Evolutionary conservation across 2,797 vertebrate genomes (phyloP).

Genomic region (Phaenicophaeus curvirostris): DNA sequence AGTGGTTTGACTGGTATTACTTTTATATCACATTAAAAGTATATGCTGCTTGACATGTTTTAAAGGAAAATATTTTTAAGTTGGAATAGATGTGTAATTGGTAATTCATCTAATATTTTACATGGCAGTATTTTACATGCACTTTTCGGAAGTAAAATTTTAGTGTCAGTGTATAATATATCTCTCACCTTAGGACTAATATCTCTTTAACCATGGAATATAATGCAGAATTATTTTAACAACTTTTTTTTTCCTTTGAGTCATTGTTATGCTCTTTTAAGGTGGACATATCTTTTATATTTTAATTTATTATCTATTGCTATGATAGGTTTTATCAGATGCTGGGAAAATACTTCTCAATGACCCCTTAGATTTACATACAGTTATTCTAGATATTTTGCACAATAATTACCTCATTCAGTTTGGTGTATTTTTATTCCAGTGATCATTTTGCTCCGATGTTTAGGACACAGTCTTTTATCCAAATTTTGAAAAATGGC

Average conservation of each 20-base stretch:
- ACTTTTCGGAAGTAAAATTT: constrained; percentile 67
- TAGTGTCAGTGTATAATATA: constrained; percentile 44
- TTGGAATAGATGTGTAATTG: constrained; percentile 56
- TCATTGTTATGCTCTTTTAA: constrained; percentile 57
- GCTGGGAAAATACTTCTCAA: constrained; percentile 60
- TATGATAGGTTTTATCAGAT: constrained; percentile 55
- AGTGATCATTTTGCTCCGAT: constrained; percentile 50
- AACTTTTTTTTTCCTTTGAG: constrained; percentile 46
- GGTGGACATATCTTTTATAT: constrained; percentile 68
- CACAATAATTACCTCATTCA: constrained; percentile 72
- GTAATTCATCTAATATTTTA: constrained; percentile 58
- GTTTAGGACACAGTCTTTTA: constrained; percentile 27
- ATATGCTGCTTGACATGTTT: constrained; percentile 72
- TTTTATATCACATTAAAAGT: constrained; percentile 68
- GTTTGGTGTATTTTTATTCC: constrained; percentile 61
- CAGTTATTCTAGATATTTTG: constrained; percentile 64
- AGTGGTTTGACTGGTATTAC: constrained; percentile 61
- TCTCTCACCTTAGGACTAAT: constrained; percentile 40
- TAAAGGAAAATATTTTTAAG: constrained; percentile 69
- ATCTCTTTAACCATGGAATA: constrained; percentile 35
- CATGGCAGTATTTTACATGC: constrained; percentile 68
- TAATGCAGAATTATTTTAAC: constrained; percentile 28
- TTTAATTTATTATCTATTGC: constrained; percentile 70
- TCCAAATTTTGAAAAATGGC: constrained; percentile 13
- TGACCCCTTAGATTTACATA: constrained; percentile 58